Evolutionary conservation across 2,888 invertebrate species (phyloP).

Genomic region (Tetranychus truncatus): DNA sequence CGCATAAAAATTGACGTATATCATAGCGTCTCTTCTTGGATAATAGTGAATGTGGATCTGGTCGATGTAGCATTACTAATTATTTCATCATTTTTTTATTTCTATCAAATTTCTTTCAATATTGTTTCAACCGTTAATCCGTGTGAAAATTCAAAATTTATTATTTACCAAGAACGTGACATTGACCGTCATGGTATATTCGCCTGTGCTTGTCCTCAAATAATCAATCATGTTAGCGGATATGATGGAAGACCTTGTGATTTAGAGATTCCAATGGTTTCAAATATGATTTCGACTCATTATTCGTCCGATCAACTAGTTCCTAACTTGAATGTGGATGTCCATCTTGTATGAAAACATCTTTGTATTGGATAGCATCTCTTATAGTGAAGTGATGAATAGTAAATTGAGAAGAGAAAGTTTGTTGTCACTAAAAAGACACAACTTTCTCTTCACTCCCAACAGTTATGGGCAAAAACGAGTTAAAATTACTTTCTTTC

Average conservation of each 20-base stretch:
- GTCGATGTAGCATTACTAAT: slow-evolving; percentile 37
- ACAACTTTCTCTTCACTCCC: too few species aligned
- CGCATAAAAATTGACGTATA: slow-evolving; percentile 50
- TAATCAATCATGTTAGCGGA: slow-evolving; percentile 33
- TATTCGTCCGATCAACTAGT: too few species aligned
- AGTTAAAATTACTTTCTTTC: too few species aligned
- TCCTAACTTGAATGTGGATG: too few species aligned
- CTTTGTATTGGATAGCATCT: too few species aligned
- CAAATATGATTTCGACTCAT: too few species aligned
- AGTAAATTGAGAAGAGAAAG: too few species aligned
- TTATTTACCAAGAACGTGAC: slow-evolving; percentile 56
- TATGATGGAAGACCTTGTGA: slow-evolving; percentile 38
- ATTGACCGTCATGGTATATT: slow-evolving; percentile 63
- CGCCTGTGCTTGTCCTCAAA: slow-evolving; percentile 60
- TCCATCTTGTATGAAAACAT: too few species aligned
- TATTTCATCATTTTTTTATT: slow-evolving; percentile 36
- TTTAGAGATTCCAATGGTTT: slow-evolving; percentile 27
- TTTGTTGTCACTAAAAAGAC: too few species aligned
- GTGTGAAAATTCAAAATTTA: slow-evolving; percentile 57
- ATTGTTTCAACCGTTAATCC: slow-evolving; percentile 54
- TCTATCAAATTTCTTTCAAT: background rate
- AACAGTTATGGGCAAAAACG: too few species aligned
- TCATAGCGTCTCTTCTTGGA: slow-evolving; percentile 39
- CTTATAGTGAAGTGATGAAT: too few species aligned
- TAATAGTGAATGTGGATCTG: slow-evolving; percentile 61